These are phyloP conservation scores for Ochropleura plecta DNA, from an alignment of 2,888 invertebrate species.

Conservation along the genomic window DNA sequence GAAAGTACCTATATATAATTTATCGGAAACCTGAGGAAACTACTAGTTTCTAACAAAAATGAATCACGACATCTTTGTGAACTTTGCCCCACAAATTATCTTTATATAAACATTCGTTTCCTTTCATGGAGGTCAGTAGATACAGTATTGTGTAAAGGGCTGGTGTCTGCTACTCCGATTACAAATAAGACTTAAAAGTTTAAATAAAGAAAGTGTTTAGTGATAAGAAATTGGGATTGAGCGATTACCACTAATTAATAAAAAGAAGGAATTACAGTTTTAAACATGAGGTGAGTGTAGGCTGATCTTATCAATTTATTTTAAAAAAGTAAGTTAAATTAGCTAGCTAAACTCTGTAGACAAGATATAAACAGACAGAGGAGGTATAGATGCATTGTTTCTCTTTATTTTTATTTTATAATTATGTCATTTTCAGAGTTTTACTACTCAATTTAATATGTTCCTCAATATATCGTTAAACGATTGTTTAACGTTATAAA, in stretches of 20 bases:
- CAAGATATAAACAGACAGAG: no score
- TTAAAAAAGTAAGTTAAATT: no score
- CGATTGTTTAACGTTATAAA: neutral
- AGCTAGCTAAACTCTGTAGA: no score
- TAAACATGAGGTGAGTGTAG: conserved; percentile 42
- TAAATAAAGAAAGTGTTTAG: conserved; percentile 6
- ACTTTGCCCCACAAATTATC: conserved; percentile 23
- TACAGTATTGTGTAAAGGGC: neutral
- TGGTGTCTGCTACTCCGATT: no score
- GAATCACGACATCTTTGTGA: conserved; percentile 34
- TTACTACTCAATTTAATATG: no score
- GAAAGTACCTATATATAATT: no score
- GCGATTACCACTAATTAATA: neutral
- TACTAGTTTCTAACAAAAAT: neutral
- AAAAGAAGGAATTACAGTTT: neutral
- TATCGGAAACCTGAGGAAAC: neutral
- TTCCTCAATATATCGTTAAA: no score
- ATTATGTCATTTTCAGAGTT: no score
- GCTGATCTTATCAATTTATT: neutral
- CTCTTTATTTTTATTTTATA: no score
- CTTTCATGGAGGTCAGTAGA: neutral
- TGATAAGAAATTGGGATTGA: neutral
- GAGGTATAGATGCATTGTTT: no score
- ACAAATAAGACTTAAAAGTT: neutral
- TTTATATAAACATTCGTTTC: conserved; percentile 20